A percentile compares a stretch with the other conserved stretches of the same genome.
These are phyloP conservation scores for Melanotaenia maccullochi DNA, from an alignment of 2,797 vertebrate species.

Conservation along the genomic window DNA sequence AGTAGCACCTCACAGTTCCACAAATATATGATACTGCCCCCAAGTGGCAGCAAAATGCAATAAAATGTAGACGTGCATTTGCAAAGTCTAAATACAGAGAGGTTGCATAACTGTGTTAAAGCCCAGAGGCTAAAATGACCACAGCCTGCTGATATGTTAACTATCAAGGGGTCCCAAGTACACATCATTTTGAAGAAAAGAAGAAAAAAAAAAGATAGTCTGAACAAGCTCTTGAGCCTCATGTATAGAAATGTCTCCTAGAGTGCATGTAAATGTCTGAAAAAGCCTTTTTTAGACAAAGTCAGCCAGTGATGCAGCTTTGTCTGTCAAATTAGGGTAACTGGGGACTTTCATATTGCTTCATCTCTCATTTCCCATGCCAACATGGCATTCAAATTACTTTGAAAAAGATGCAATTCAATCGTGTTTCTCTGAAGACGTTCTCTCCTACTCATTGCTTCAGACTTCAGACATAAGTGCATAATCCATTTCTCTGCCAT, in stretches of 20 bases:
- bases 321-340: neutral
- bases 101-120: neutral
- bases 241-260: neutral
- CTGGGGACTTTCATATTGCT: neutral
- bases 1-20: no score
- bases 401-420: neutral
- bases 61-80: neutral
- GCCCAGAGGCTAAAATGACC: neutral
- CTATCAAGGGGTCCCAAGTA: neutral
- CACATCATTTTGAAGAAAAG: neutral
- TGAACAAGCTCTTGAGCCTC: neutral
- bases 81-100: neutral
- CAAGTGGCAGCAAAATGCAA: no score
- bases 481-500: constrained; percentile 33
- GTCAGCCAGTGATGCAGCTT: neutral
- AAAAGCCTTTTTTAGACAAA: neutral
- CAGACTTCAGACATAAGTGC: constrained; percentile 34
- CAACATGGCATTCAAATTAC: constrained; percentile 16
- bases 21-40: no score
- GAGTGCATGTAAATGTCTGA: neutral
- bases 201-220: neutral
- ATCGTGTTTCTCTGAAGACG: constrained; percentile 9
- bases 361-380: neutral
- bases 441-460: constrained; percentile 23
- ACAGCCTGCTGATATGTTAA: neutral